A percentile compares a stretch with the other conserved stretches of the same genome.
phyloP scores from a whole-genome alignment of 2,113 vertebrate species.

The Galbula dea region DNA sequence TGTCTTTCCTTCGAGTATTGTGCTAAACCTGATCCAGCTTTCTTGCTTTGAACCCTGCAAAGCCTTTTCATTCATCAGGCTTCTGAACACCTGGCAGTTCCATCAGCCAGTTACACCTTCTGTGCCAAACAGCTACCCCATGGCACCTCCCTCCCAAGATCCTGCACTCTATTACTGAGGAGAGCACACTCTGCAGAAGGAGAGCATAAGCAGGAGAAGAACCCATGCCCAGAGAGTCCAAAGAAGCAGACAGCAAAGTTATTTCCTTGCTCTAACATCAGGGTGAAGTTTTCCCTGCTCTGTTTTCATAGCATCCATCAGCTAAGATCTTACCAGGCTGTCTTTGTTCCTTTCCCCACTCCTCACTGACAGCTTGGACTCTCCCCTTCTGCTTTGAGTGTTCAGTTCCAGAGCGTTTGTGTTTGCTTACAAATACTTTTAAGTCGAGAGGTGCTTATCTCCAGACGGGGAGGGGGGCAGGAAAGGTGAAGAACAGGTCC shows the following conservation, averaged over 20 bases:
- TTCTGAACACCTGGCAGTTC: accelerated
- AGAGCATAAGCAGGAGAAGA: not conserved
- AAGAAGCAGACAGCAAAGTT: not conserved
- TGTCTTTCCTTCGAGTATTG: not conserved
- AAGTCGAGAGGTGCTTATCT: not conserved
- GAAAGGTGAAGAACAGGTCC: not conserved
- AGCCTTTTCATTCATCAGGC: not conserved
- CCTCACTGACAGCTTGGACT: no score
- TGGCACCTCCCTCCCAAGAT: not conserved
- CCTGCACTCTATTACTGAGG: accelerated
- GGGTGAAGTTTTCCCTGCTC: not conserved
- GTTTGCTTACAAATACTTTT: not conserved
- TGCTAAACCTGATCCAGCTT: not conserved
- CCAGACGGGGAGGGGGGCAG: no score
- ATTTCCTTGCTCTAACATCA: not conserved
- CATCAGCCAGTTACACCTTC: not conserved
- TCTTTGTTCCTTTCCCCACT: not conserved
- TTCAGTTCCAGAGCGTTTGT: not conserved
- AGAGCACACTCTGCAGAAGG: not conserved
- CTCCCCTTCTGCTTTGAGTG: not conserved
- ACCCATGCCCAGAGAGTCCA: not conserved
- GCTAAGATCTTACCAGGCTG: not conserved
- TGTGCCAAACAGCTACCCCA: not conserved
- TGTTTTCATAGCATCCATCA: not conserved
- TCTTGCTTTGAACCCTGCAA: not conserved